These are phyloP conservation scores for Bruchidius siliquastri DNA, from an alignment of 2,888 invertebrate species.

Conservation along the genomic window DNA sequence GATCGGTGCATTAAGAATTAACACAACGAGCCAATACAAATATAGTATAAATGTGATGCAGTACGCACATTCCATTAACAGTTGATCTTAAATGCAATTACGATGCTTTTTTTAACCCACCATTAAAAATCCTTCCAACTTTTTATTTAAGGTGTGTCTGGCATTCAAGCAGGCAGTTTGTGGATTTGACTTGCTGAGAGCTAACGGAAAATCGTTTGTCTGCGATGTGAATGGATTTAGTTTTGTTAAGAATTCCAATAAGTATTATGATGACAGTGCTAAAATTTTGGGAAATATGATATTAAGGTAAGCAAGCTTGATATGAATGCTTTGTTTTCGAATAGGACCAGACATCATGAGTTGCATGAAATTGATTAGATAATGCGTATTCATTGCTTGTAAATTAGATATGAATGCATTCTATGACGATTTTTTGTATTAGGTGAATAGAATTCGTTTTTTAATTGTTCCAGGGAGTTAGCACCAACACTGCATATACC, in stretches of 20 bases:
- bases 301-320: constrained; percentile 1
- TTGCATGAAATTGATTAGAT: too few species aligned
- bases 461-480: constrained; percentile 65
- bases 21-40: background rate
- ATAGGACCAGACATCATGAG: too few species aligned
- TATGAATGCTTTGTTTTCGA: too few species aligned
- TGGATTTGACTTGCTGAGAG: constrained; percentile 95
- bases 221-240: constrained; percentile 99
- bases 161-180: constrained; percentile 98
- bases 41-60: background rate
- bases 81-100: background rate
- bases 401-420: too few species aligned
- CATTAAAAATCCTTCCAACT: background rate
- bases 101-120: background rate
- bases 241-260: constrained; percentile 98
- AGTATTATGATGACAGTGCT: constrained; percentile 99
- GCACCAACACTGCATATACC: constrained; percentile 96
- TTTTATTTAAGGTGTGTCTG: constrained; percentile 54
- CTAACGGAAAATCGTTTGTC: constrained; percentile 97
- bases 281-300: constrained; percentile 99
- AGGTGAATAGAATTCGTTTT: background rate
- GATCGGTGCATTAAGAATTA: too few species aligned
- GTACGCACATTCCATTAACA: background rate
- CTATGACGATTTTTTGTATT: too few species aligned
- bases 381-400: too few species aligned